Percentiles rank a stretch among this genome's conserved stretches.
Evolutionary conservation across 2,888 invertebrate genomes (phyloP).

Genomic region (Acronicta leporina): DNA sequence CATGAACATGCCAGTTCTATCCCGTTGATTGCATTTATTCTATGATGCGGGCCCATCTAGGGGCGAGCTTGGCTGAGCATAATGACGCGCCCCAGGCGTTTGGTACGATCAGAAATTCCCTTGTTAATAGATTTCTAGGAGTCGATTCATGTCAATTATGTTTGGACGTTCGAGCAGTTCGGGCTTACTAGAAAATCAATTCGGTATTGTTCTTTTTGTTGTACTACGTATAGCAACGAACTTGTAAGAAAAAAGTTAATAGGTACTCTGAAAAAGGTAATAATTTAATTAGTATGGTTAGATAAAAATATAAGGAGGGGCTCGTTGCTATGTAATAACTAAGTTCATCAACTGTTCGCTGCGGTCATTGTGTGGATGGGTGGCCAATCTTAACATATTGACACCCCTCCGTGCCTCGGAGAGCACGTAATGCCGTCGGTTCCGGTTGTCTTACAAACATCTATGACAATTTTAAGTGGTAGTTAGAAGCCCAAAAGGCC

Average conservation of each 20-base stretch:
- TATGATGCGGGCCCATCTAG: slow-evolving; percentile 58
- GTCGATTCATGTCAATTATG: slow-evolving; percentile 49
- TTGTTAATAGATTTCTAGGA: slow-evolving; percentile 53
- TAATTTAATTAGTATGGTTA: too few species aligned
- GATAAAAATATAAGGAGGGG: too few species aligned
- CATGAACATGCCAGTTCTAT: slow-evolving; percentile 67
- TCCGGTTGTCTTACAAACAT: too few species aligned
- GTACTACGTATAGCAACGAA: not conserved
- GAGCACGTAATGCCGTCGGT: too few species aligned
- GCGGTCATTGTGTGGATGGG: too few species aligned
- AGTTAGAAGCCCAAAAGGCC: too few species aligned
- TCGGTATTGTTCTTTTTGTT: slow-evolving; percentile 33
- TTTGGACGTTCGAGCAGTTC: slow-evolving; percentile 29
- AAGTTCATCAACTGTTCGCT: too few species aligned
- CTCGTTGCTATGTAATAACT: too few species aligned
- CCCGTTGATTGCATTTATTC: slow-evolving; percentile 70
- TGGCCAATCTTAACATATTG: too few species aligned
- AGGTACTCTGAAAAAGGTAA: too few species aligned
- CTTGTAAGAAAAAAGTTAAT: not conserved
- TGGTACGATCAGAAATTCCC: slow-evolving; percentile 45
- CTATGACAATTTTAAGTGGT: too few species aligned
- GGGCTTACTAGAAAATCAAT: slow-evolving; percentile 35
- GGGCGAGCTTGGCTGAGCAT: slow-evolving; percentile 39
- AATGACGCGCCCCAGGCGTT: slow-evolving; percentile 49
- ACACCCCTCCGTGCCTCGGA: too few species aligned